Base-by-base conservation (phyloP, 2,888 invertebrate species). In the Sarcophaga rosellei region DNA sequence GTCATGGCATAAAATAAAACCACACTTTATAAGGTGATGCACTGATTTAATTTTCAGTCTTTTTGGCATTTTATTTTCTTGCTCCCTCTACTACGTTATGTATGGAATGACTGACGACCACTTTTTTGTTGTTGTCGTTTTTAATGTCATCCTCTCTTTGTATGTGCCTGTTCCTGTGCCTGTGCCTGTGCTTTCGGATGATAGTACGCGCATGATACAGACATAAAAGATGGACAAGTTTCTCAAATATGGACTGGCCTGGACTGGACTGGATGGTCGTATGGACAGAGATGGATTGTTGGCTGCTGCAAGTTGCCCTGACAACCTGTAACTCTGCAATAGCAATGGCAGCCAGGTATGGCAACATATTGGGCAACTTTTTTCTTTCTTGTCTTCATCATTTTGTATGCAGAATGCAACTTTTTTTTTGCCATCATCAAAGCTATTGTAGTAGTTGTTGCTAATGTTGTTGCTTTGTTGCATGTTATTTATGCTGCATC, bases 171-270 rank as follows among this genome's bases (percentile, higher is more conserved):
- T 79, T 20, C 44, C n/a, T 23, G 23, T 23, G 23, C 23, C 4
- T 25, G 25, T 25, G 25, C 25, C 25, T 25, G 25, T 25, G 25
- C 25, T 25, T 25, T 25, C 25, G 25, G 25, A 25, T 63, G 65
- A 62, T 62, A 69, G 62, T 74, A 74, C 77, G 73, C 77, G 78
- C 86, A 76, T 76, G 86, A 77, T 84, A 69, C 84, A 78, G 77
- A 81, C 85, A 84, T 84, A 81, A 15, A 81, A 84, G 84, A 84
- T 81, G 84, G 86, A 86, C 86, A 86, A 78, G 84, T 81, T 86
- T 81, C 74, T 72, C 72, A 73, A 57, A 82, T 73, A 80, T 73
- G 85, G 84, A 57, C 79, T 69, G 77, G 23, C 23, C 57, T 74
- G 73, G 66, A 47, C 35, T 35, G 35, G 1, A 35, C 35, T 76